A percentile compares a stretch with the other conserved stretches of the same genome.
Evolutionary conservation across 2,797 vertebrate species (phyloP).

Genomic region (Labeo calbasu): DNA sequence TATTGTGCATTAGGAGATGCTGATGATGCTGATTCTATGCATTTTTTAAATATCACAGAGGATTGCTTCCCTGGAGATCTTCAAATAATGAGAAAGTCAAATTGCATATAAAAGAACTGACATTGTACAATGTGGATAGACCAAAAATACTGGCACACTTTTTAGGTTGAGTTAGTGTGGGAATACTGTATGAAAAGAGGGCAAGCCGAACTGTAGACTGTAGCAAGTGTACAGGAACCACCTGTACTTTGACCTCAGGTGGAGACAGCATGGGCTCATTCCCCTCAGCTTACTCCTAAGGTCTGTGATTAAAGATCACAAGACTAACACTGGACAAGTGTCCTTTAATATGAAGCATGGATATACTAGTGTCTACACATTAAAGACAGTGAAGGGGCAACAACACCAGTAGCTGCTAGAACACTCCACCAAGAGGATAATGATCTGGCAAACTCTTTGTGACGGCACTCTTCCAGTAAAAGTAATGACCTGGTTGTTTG

Average conservation of each 20-base stretch:
- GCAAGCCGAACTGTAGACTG: background rate
- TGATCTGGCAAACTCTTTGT: background rate
- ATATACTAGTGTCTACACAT: background rate
- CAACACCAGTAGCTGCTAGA: background rate
- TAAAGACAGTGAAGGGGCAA: background rate
- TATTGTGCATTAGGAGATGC: constrained; percentile 14
- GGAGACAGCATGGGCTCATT: background rate
- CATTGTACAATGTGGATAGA: background rate
- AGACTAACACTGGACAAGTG: background rate
- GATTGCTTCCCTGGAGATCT: constrained; percentile 5
- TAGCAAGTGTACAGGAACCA: background rate
- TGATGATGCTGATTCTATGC: constrained; percentile 6
- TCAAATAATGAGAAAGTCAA: constrained; percentile 13
- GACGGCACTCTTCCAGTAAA: background rate
- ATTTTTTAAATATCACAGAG: constrained; percentile 16
- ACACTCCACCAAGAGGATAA: background rate
- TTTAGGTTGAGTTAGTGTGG: background rate
- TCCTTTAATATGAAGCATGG: background rate
- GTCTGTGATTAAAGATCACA: constrained; percentile 10
- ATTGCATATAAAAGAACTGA: background rate
- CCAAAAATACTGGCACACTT: background rate
- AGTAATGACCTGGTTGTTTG: constrained; percentile 12
- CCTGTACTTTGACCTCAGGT: background rate
- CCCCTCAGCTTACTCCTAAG: background rate
- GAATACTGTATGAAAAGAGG: background rate